phyloP scores from a whole-genome alignment of 2,888 invertebrate species.

The Spicauda simplicius region DNA sequence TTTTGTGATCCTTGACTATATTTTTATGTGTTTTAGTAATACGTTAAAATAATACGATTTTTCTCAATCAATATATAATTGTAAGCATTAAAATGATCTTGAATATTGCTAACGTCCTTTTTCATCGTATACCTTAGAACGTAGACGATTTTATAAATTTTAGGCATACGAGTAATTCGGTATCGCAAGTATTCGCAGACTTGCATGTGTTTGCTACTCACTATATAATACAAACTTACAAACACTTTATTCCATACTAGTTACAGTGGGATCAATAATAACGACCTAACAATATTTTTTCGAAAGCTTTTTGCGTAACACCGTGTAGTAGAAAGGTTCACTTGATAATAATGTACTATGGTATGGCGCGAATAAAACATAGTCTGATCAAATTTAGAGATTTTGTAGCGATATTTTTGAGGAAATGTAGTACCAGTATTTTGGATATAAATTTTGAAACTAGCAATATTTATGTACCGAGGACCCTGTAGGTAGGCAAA shows the following conservation, averaged over 20 bases:
- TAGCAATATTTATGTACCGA: conserved; percentile 64
- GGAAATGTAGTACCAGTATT: conserved; percentile 77
- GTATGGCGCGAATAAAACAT: conserved; percentile 52
- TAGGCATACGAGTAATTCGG: neutral
- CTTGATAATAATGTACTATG: conserved; percentile 52
- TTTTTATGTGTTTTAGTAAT: too few relatives aligned
- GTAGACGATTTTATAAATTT: neutral
- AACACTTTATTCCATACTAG: conserved; percentile 41
- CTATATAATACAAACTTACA: conserved; percentile 22
- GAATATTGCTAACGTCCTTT: neutral
- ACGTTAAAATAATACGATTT: too few relatives aligned
- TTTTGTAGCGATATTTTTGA: conserved; percentile 78
- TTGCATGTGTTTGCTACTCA: conserved; percentile 10
- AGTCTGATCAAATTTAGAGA: conserved; percentile 69
- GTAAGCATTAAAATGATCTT: neutral
- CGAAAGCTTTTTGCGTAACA: conserved; percentile 57
- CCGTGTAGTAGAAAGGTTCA: conserved; percentile 13
- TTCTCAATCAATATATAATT: neutral
- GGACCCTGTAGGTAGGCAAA: conserved; percentile 78
- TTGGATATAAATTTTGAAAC: conserved; percentile 72
- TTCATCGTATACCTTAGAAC: neutral
- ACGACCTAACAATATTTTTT: conserved; percentile 73
- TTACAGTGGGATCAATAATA: conserved; percentile 73
- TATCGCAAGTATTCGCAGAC: neutral
- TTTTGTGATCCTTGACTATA: too few relatives aligned